Base-by-base conservation (phyloP, 2,888 invertebrate species). In the Xylota segnis region DNA sequence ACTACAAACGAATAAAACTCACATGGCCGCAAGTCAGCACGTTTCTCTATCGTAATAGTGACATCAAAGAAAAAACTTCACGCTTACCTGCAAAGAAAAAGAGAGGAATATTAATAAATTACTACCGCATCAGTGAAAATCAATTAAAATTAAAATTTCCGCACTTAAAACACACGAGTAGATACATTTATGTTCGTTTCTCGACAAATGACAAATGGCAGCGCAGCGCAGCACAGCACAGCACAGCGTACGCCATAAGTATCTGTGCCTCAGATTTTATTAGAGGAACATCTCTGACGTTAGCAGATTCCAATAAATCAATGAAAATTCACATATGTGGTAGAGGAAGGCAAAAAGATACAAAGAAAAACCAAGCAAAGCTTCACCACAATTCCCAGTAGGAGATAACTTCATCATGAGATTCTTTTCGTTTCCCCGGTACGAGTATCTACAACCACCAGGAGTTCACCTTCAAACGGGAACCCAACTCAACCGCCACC, bases 81-180 rank as follows among this genome's bases (percentile, higher is more conserved):
- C n/a, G 63, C 84, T 84, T 81, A 84, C 84, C 84, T 84, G 75
- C 37, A 84, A 84, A 65, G 70, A 79, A 63, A 84, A 32, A 47
- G 50, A 77, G 7, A 54, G 54, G 5, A 75, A 47, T 12, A 52
- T 29, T 18, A 56, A 43, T 65, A 65, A 43, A 70, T 45, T 32
- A 27, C 10, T 43, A 27, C 37, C 23, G 37, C 27, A 6, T 9
- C n/a, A 16, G 37, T 18, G 45, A 23, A 56, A 37, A 56, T 75
- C 47, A 58, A 75, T 65, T 58, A 40, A 59, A 66, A 50, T 70
- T 58, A 43, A 23, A 27, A 63, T 16, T 37, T 16, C 6, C 16
- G 34, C 56, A 56, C 32, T 7, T 18, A 40, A 70, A 16, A 45
- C 7, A 14, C 23, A 37, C 3, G 23, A 23, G 23, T 23, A 23